Evolutionary conservation across 1,140 invertebrate genomes (phyloP).

Genomic region (Rhizoglyphus robini): DNA sequence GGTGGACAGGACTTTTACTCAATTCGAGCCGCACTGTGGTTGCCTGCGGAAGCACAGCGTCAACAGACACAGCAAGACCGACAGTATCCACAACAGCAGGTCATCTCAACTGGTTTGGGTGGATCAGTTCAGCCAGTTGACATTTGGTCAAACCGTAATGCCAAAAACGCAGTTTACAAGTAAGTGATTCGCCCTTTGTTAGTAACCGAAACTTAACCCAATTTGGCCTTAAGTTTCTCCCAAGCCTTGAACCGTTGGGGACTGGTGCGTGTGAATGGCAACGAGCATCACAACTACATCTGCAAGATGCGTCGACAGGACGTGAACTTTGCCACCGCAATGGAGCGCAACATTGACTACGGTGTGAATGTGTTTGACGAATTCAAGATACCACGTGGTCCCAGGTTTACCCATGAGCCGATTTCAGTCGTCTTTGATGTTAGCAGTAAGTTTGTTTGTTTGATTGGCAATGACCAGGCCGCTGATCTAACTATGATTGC

Average conservation of each 20-base stretch:
- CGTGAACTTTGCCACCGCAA: slow-evolving; percentile 21
- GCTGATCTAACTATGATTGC: background rate
- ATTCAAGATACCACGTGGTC: slow-evolving; percentile 63
- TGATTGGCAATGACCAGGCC: too few relatives aligned
- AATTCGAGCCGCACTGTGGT: background rate
- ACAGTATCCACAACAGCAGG: background rate
- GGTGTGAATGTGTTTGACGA: slow-evolving; percentile 59
- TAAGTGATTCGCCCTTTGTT: slow-evolving; percentile 28
- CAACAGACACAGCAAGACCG: background rate
- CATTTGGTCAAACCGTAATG: slow-evolving; percentile 32
- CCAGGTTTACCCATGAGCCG: slow-evolving; percentile 74
- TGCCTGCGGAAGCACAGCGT: background rate
- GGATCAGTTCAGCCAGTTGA: background rate
- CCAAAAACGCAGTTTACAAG: slow-evolving; percentile 47
- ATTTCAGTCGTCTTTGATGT: slow-evolving; percentile 64
- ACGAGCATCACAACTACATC: slow-evolving; percentile 62
- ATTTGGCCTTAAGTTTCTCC: too few relatives aligned
- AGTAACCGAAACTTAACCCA: too few relatives aligned
- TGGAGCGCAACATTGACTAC: slow-evolving; percentile 41
- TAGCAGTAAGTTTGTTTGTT: too few relatives aligned
- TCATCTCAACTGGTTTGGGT: background rate
- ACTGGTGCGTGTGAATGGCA: slow-evolving; percentile 58
- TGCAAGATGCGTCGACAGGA: slow-evolving; percentile 55
- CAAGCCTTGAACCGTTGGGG: slow-evolving; percentile 54
- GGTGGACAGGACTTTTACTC: background rate